Base-by-base conservation (phyloP, 2,888 invertebrate species). In the Piscicola geometra region DNA sequence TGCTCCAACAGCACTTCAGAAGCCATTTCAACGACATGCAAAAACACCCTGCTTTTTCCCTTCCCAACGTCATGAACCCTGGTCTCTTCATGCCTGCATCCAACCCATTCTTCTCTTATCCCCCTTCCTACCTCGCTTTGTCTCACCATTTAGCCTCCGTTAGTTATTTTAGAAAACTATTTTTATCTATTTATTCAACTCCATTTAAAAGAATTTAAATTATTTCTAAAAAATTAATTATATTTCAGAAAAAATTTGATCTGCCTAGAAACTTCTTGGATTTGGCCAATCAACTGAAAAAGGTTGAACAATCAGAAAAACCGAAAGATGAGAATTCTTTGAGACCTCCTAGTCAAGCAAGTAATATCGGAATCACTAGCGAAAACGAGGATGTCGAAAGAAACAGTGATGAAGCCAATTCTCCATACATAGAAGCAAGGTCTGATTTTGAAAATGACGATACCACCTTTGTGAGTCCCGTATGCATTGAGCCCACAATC, bases 1-100 rank as follows among this genome's bases (percentile, higher is more conserved):
- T 94, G 77, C 89, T 97, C 77, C 95, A 96, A 87, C 95, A 96
- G 86, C 97, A 97, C 87, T 93, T 97, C 84, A 90, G 93, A 79
- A 89, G 93, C 82, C 96, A 96, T 84, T 82, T 83, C 15, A 80
- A 25, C 15, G 76, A 76, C 35, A 56, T 64, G 0, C 73, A 35
- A 73, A 76, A 77, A 30, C 71, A 76, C 60, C 78, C 73, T 18
- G 60, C 32, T 12, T 50, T 66, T 33, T n/a, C 47, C 3, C 52
- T 56, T 56, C 52, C 52, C 12, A 28, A 28, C 30, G 56, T 36
- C 28, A 72, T 72, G 52, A 72, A 47, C 30, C 56, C 72, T 25
- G 72, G 52, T 15, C n/a, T 72, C 52, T 72, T 50, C 56, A 33
- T 50, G 28, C 67, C 67, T 69, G 32, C 75, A 18, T 47, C 47